Base-by-base conservation (phyloP, 2,797 vertebrate species). In the Chromobotia macracanthus region DNA sequence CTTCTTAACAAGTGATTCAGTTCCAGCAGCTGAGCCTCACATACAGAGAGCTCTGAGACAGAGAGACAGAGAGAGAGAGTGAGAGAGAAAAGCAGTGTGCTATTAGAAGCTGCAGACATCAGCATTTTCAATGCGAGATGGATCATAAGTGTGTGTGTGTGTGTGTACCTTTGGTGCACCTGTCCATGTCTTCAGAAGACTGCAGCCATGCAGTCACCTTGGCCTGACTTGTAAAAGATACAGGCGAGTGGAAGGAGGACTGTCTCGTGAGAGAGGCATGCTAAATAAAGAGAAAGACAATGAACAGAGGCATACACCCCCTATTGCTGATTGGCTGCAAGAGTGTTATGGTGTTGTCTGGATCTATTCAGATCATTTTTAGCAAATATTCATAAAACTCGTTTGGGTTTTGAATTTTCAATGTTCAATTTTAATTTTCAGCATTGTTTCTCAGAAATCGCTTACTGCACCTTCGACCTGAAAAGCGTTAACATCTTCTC, bases 151-250 rank as follows among this genome's bases (percentile, higher is more conserved):
- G 46, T 77, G 38, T 53, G 13, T 55, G 72, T 53, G 46, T 77
- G 38, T 53, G 13, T 55, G 68, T 64, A 99, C 97, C 97, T 96
- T 95, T 96, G 48, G 94, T 95, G 89, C 97, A 99, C 86, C 93
- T 96, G 87, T 97, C 96, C 95, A 99, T 96, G 87, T 98, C 96
- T 8, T 97, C 96, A 51, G 96, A 97, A 75, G 95, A 95, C 90
- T 98, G 96, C 2, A 98, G 91, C 97, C 96, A 99, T 70, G 94
- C 93, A 0, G 95, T 93, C 63, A 98, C 93, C 81, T 96, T 95
- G 41, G 93, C 91, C 81, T 98, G 97, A 66, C 92, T 95, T 86
- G 86, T 94, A 85, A 94, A 95, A 87, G 91, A 89, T 77, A 93
- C 90, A 0, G 96, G 93, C 16, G 95, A 89, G 82, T 93, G 94